A percentile compares a stretch with the other conserved stretches of the same genome.
phyloP scores from a whole-genome alignment of 2,888 invertebrate species.

The Tipula confusa region DNA sequence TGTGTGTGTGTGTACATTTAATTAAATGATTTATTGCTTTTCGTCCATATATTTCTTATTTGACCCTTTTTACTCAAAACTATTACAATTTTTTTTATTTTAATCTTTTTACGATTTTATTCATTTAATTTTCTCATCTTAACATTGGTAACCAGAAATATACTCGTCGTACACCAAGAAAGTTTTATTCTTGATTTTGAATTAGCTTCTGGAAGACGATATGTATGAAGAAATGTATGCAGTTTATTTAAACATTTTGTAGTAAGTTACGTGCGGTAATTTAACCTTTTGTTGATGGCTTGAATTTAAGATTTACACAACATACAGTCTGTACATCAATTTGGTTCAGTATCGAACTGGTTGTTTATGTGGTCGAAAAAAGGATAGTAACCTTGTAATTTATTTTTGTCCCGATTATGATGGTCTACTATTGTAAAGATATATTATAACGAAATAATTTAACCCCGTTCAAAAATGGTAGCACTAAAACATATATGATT shows the following conservation, averaged over 20 bases:
- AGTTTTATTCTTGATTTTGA: background rate
- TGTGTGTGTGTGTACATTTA: background rate
- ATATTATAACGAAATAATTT: too few relatives aligned
- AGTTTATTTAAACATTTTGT: background rate
- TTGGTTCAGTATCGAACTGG: too few relatives aligned
- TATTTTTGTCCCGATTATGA: too few relatives aligned
- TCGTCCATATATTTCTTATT: background rate
- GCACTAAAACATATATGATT: too few relatives aligned
- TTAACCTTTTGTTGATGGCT: too few relatives aligned
- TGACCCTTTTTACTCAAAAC: background rate
- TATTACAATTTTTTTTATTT: background rate
- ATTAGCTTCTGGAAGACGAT: background rate
- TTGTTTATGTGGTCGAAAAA: too few relatives aligned
- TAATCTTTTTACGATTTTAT: background rate
- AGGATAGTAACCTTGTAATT: too few relatives aligned
- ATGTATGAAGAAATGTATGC: background rate
- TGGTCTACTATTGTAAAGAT: too few relatives aligned
- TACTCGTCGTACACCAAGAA: background rate
- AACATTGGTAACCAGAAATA: background rate
- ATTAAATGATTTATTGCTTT: constrained; percentile 14
- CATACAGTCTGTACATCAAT: too few relatives aligned
- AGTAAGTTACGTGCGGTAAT: background rate
- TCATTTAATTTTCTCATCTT: background rate
- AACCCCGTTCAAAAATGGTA: too few relatives aligned
- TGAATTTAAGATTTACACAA: too few relatives aligned